Evolutionary conservation across 2,888 invertebrate genomes (phyloP), one percentile per base, ranked within the genome.

Genomic region (Protodeltote pygarga): DNA sequence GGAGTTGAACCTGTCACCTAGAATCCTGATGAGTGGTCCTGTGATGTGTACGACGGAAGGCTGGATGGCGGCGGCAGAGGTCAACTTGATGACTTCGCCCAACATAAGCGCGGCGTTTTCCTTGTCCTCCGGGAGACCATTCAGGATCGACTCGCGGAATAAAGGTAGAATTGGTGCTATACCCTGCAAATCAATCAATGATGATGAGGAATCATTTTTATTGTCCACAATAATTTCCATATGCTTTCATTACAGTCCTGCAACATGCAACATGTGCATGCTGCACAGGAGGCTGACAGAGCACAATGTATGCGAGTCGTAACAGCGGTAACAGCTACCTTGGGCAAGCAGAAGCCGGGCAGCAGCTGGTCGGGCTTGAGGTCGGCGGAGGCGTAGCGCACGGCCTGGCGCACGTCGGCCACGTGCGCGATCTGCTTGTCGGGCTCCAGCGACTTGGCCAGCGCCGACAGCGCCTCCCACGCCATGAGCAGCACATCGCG

Each of bases 21-120:
- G 94, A 82, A 99, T 98, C 74, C 99, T 95, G 89, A 99, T 99
- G 55, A 99, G 93, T 0, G 99, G 99, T 0, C 99, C 99, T 3
- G 99, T 99, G 73, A 99, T 98, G 81, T 98, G 97, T 52, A 99
- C 97, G 2, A 99, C 99, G 33, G 98, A 98, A 0, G 98, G 97
- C 83, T 98, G 98, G 44, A 99, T 90, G 3, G 98, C 97, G 38
- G 95, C 93, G 0, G 98, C 94, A 60, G 96, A 97, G 3, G 98
- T 98, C 49, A 97, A 89, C 74, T 93, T 93, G 76, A 98, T 97
- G 9, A 97, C 94, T 81, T 95, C 95, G 37, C 96, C 96, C 69
- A 99, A 91, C 58, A 98, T 98, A 77, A 97, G 95, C 4, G 99
- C 98, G 0, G 99, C 98, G 60, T 96, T 96, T 88, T 99, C 99